Evolutionary conservation across 2,113 vertebrate species (phyloP).

Genomic region (Petromus typicus): DNA sequence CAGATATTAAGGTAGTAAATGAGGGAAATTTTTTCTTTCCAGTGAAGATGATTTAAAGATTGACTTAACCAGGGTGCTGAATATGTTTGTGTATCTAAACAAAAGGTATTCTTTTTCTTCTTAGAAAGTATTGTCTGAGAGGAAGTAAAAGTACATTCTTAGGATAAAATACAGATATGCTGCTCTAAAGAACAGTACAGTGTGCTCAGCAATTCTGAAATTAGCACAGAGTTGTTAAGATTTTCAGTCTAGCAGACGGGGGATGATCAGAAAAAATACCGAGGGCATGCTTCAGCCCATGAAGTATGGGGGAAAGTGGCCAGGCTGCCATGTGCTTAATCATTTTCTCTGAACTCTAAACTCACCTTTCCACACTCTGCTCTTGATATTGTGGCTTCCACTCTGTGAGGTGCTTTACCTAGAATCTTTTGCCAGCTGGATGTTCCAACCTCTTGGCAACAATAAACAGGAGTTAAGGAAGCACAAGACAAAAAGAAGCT

Average conservation of each 20-base stretch:
- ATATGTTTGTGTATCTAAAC: neutral
- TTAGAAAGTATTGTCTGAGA: neutral
- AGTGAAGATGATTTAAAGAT: neutral
- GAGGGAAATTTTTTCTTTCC: neutral
- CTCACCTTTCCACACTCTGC: neutral
- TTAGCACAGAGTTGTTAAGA: neutral
- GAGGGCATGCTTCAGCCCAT: no score
- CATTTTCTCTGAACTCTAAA: neutral
- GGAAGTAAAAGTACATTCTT: neutral
- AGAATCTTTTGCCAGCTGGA: neutral
- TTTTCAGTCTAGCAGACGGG: neutral
- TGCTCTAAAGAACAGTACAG: neutral
- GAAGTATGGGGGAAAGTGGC: neutral
- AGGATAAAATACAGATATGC: neutral
- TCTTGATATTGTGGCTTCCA: neutral
- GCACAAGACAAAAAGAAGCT: neutral
- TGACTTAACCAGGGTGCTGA: neutral
- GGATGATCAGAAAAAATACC: neutral
- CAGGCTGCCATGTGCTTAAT: neutral
- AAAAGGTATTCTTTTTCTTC: neutral
- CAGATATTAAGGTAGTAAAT: neutral
- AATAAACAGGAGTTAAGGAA: neutral
- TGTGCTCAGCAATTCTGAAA: no score
- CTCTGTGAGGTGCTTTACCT: neutral
- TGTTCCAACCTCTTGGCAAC: neutral